Conservation (phyloP, 2,888 invertebrate genomes). For the Patella depressa region DNA sequence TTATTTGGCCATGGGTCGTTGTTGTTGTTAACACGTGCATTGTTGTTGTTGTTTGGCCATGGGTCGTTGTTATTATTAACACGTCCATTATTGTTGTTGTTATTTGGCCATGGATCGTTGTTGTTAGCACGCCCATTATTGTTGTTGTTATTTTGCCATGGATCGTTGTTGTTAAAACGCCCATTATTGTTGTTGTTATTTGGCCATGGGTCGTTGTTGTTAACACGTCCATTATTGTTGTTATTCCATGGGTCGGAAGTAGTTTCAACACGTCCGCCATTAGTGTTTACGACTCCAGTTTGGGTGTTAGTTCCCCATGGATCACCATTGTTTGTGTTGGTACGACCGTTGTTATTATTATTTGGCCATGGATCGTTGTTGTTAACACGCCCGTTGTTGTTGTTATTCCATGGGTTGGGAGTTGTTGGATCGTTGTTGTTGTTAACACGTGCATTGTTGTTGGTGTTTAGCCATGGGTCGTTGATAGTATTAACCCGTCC, state of each 20-base stretch:
- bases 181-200: conserved; percentile 1
- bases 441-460: background rate
- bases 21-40: background rate
- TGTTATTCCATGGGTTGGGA: background rate
- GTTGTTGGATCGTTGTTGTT: conserved; percentile 7
- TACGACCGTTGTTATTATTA: background rate
- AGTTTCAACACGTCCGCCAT: background rate
- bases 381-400: background rate
- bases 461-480: background rate
- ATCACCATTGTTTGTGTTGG: background rate
- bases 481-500: background rate
- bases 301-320: background rate
- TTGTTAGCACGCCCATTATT: background rate
- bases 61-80: background rate
- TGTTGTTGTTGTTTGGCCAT: conserved; percentile 5
- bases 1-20: background rate
- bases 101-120: background rate
- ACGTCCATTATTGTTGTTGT: background rate
- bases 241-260: conserved; percentile 9
- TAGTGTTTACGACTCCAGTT: background rate
- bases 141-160: background rate
- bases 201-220: background rate
- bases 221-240: background rate
- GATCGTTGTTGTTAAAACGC: background rate
- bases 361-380: background rate